Base-by-base conservation (phyloP, 2,797 vertebrate genomes). In the Sandelia bainsii region DNA sequence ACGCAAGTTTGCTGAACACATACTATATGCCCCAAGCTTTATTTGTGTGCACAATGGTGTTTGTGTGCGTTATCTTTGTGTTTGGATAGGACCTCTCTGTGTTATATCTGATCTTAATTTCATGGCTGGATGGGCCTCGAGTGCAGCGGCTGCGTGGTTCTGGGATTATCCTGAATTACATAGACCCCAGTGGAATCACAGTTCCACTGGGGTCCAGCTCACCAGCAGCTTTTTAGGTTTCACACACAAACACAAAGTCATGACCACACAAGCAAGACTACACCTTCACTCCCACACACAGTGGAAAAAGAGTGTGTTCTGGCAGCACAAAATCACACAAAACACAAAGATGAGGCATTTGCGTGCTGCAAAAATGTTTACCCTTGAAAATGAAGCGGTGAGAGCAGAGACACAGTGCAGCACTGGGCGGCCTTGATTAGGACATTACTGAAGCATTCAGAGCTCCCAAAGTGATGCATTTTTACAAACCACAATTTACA, bases 71-170 rank as follows among this genome's bases (percentile, higher is more conserved):
- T 82, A 80, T 87, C 84, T 72, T 12, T 52, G 51, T 53, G 81
- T 89, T 88, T 90, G 74, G 48, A 77, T 68, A 75, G 73, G 69
- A 27, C 46, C 62, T 42, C 77, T 54, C 27, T 37, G 77, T 79
- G 58, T 81, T 76, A 70, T 89, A 90, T 93, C 89, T 90, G 90
- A 92, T 93, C 90, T 85, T 89, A 93, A 94, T 94, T 94, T 93
- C 92, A 94, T 45, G 92, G 86, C 82, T 85, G 90, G 82, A 62
- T 85, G 90, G 77, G 49, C 72, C 62, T 62, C 23, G 62, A 90
- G 66, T 77, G 81, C 68, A 54, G 68, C 60, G 80, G 73, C 81
- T 80, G 77, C 80, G 62, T 86, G 79, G 80, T 84, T 78, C 78
- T 58, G 32, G 84, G 84, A 91, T 92, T 91, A 93, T 86, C 76